A percentile compares a stretch with the other conserved stretches of the same genome.
phyloP scores from a whole-genome alignment of 2,888 invertebrate species.

The Copidosoma aretas region DNA sequence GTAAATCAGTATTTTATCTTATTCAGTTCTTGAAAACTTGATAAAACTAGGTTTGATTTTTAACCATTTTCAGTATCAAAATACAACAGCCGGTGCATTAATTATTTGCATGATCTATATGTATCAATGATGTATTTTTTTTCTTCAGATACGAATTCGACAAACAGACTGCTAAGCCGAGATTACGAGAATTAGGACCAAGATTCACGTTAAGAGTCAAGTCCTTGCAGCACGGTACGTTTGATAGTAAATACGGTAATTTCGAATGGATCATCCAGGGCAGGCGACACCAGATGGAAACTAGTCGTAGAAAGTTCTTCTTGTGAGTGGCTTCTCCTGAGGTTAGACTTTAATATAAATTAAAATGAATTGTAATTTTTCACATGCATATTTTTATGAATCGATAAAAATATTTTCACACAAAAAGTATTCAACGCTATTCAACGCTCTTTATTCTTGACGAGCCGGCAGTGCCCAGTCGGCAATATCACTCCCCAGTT shows the following conservation, averaged over 20 bases:
- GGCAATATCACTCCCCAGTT: background rate
- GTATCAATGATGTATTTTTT: background rate
- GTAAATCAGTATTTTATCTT: background rate
- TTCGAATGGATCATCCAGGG: constrained; percentile 95
- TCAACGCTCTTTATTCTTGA: background rate
- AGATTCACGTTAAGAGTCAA: constrained; percentile 92
- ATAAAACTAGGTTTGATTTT: constrained; percentile 5
- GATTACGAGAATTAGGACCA: constrained; percentile 93
- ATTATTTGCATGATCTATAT: background rate
- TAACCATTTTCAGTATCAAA: too few relatives aligned
- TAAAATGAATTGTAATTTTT: background rate
- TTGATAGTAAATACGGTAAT: constrained; percentile 95
- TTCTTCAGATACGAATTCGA: constrained; percentile 84
- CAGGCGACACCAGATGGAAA: constrained; percentile 92
- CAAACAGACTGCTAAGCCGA: constrained; percentile 74
- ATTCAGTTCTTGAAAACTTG: background rate
- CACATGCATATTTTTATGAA: background rate
- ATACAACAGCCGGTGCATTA: background rate
- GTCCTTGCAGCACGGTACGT: constrained; percentile 95
- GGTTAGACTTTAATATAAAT: background rate
- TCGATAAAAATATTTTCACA: background rate
- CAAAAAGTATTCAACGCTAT: background rate
- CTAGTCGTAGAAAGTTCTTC: constrained; percentile 90
- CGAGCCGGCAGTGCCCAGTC: too few relatives aligned
- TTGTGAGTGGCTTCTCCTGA: constrained; percentile 68